Conservation (phyloP, 2,113 vertebrate species). For the Antigone vipio region DNA sequence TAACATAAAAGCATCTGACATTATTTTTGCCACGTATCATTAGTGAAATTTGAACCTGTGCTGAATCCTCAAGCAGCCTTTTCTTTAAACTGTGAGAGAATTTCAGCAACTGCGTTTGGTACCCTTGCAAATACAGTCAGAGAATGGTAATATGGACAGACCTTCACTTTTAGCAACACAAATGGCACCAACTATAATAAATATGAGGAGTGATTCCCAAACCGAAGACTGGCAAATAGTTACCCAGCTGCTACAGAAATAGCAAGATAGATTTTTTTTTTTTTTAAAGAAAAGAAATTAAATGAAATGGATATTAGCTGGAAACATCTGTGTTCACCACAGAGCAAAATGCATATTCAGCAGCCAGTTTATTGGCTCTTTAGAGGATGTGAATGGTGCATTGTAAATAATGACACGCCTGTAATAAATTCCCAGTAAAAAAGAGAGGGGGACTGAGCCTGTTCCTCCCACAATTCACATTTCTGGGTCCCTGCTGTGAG, state of each 20-base stretch:
- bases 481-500: conserved; percentile 79
- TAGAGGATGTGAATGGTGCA: conserved; percentile 81
- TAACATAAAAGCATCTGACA: conserved; percentile 43
- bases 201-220: conserved; percentile 75
- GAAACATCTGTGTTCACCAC: conserved; percentile 84
- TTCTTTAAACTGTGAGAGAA: conserved; percentile 41
- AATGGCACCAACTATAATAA: conserved; percentile 67
- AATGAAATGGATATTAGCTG: conserved; percentile 84
- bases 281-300: conserved; percentile 80
- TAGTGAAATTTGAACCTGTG: conserved; percentile 44
- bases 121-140: conserved; percentile 46
- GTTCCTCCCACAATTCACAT: conserved; percentile 77
- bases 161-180: conserved; percentile 57
- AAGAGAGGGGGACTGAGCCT: conserved; percentile 71
- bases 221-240: conserved; percentile 72
- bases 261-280: conserved; percentile 75
- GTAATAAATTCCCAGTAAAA: conserved; percentile 81
- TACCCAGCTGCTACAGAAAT: conserved; percentile 81
- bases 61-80: conserved; percentile 7
- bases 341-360: conserved; percentile 85
- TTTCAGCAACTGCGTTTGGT: conserved; percentile 56
- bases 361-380: conserved; percentile 83
- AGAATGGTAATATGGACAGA: conserved; percentile 62
- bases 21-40: conserved; percentile 46
- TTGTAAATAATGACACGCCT: conserved; percentile 83